Percentiles rank a stretch among this genome's conserved stretches.
Conservation (phyloP, 2,797 vertebrate genomes). For the Cyprinella venusta region DNA sequence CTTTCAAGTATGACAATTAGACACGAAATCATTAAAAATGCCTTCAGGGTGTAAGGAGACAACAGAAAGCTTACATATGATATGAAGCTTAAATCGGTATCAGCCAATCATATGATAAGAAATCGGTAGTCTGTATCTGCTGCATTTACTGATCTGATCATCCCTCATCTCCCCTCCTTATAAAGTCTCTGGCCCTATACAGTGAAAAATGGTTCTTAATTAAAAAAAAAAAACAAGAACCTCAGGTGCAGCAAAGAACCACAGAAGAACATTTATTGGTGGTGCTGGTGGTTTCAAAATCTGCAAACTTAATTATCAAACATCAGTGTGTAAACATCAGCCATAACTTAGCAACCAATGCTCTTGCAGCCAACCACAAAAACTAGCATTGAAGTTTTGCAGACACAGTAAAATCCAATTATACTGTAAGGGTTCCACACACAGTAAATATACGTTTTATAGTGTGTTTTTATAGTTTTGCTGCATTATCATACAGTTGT, state of each 20-base stretch:
- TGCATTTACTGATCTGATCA: neutral
- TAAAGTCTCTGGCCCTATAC: neutral
- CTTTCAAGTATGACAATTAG: neutral
- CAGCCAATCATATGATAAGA: neutral
- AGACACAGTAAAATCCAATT: neutral
- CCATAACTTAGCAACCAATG: neutral
- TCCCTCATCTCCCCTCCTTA: neutral
- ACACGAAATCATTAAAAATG: neutral
- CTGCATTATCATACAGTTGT: neutral
- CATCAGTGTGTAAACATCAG: constrained; percentile 4
- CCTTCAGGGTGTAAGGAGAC: neutral
- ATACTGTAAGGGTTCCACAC: neutral
- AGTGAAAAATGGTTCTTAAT: neutral
- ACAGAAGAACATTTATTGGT: neutral
- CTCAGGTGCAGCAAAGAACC: neutral
- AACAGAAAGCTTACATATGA: neutral
- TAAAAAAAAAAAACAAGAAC: no score
- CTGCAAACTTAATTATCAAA: neutral
- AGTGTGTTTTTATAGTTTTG: neutral
- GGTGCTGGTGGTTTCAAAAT: neutral
- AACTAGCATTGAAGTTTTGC: constrained; percentile 1
- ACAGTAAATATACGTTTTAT: neutral
- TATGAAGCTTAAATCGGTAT: neutral
- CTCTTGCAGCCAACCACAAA: constrained; percentile 6
- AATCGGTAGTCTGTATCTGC: neutral